Base-by-base conservation (phyloP, 1,140 invertebrate species). In the Telenomus remus region DNA sequence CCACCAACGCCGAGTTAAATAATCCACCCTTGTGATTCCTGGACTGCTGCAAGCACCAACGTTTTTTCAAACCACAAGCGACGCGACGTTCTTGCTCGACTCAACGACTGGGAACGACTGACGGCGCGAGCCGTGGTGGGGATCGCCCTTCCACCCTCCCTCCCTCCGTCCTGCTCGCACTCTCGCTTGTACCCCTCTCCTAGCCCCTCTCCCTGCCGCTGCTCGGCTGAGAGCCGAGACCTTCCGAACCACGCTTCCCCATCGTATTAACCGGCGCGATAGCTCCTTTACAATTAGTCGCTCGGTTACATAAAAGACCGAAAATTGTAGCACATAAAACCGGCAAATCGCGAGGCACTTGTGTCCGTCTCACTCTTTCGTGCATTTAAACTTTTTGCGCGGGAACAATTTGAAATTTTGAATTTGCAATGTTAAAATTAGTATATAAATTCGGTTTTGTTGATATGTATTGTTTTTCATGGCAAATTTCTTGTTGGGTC, bases 231-330 rank as follows among this genome's bases (percentile, higher is more conserved):
- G 53, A 74, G 63, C 76, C 49, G 57, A 79, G 68, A 79, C 71
- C 66, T 76, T 74, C 69, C 78, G 70, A 68, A 66, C 50, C 70
- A 48, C 76, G 65, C 79, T 82, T 80, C 75, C 79, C 76, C 79
- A 68, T 80, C 82, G 82, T 82, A 86, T 87, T 86, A 88, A 86
- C 84, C 81, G 85, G 82, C 80, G 82, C 85, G 86, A 87, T 87
- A 86, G 84, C 84, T 87, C 84, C 85, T 87, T 88, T 83, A 86
- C 85, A 86, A 87, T 86, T 87, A 87, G 85, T 84, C 85, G 82
- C 84, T 81, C 79, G 78, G 86, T 87, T 87, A 87, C 85, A 84
- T 86, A 85, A 86, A 86, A 83, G 80, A 81, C 79, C 77, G 70
- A 76, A 75, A 71, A 76, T 59, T 59, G 73, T 78, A 55, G 35